Evolutionary conservation across 2,797 vertebrate species (phyloP), one percentile per base, ranked within the genome.

Genomic region (Aphelocoma californica): DNA sequence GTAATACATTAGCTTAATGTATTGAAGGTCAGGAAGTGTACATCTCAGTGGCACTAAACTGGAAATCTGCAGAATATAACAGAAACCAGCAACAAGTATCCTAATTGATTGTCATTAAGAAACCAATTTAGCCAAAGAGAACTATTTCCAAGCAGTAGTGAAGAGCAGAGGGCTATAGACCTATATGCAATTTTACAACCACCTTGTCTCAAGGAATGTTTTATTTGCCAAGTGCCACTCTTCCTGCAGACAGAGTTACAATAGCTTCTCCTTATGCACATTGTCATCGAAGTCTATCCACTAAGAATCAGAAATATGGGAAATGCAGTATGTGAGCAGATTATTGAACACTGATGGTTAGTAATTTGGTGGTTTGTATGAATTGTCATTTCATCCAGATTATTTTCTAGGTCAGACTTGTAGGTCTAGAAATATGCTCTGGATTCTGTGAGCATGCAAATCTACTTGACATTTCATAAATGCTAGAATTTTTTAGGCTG

Each of bases 121-220:
- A 97, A 97, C 96, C 96, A 96, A 96, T 96, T 94, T 97, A 92
- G n/a, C 42, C 65, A 65, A 88, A 86, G 73, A 93, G 51, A 84
- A 64, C 60, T 94, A 81, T 93, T 90, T 88, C 86, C 86, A 75
- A 80, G 65, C 45, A 85, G 24, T 24, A 47, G 42, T 64, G 65
- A 69, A 77, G 57, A 89, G 90, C 78, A 86, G 62, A 84, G 82
- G 57, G 42, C 31, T 54, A 7, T 45, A 71, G 67, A 79, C 44
- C 45, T 75, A 14, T 40, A 50, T 57, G 87, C 67, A 87, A 80
- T 44, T 61, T 95, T 92, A 81, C 62, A 82, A 57, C 29, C 56
- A 75, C 36, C 71, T 92, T 85, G 28, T 95, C 65, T 94, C n/a
- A 31, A 81, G 58, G 57, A 61, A 80, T 74, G 80, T 69, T 92